Evolutionary conservation across 1,140 invertebrate species (phyloP), one percentile per base, ranked within the genome.

Genomic region (Venturia canescens): DNA sequence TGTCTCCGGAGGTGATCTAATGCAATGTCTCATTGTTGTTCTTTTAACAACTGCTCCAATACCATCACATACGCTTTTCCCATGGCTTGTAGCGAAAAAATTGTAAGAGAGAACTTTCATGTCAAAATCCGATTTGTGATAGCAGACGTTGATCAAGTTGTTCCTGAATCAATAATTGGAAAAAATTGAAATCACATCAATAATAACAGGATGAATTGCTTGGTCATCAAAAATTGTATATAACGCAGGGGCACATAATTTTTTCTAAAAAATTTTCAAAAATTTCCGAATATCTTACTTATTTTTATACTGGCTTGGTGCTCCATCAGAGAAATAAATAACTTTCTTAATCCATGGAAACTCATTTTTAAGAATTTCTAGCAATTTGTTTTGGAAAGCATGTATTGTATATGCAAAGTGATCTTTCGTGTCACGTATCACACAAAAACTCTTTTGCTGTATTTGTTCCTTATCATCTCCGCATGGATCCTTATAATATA

Each of bases 221-320:
- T 34, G 1, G 38, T 31, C n/a, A 34, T 4, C 34, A 72, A 72
- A 21, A 72, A 38, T 7, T 72, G 9, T 29, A 21, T 34, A 78
- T 29, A 78, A 26, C 38, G 60, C 34, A 34, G 23, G 18, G 4
- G 13, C 15, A 3, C 3, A 50, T 11, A 16, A 50, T 50, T 50
- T 50, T 50, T 50, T 18, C 11, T 50, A 50, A 50, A 50, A 3
- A 4, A 60, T 67, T 44, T 75, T 63, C 18, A 34, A 48, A 31
- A 5, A 38, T 9, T 63, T 77, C 48, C 11, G 3, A 50, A 83
- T 76, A 67, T 83, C 80, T 78, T 81, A 69, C 78, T 81, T 78
- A 78, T 86, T 86, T 83, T 85, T 78, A 63, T 78, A 78, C 60
- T 82, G 81, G n/a, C 34, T 75, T 50, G 78, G 71, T 76, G 71